Evolutionary conservation across 2,888 invertebrate species (phyloP).

Genomic region (Callyntrura sp.): DNA sequence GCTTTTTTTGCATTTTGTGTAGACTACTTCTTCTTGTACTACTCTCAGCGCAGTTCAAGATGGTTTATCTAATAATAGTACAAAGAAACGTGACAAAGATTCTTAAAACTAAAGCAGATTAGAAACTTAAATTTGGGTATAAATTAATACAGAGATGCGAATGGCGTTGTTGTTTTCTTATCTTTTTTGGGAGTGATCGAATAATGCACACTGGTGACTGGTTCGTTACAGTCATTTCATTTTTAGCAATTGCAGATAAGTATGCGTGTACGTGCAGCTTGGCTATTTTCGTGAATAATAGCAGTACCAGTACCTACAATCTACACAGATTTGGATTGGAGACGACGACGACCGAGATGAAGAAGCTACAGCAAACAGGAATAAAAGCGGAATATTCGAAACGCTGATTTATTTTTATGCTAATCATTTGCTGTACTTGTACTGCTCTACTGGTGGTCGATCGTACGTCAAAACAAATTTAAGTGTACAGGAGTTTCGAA

Average conservation of each 20-base stretch:
- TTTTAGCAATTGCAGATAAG: background rate
- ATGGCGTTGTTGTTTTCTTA: too few relatives aligned
- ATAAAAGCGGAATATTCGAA: conserved; percentile 2
- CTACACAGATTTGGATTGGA: background rate
- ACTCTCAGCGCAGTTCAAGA: background rate
- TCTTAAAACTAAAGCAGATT: too few relatives aligned
- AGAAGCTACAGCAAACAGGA: background rate
- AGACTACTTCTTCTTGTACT: too few relatives aligned
- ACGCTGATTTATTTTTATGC: background rate
- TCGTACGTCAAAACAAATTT: conserved; percentile 57
- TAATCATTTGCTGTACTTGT: conserved; percentile 34
- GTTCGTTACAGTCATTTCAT: background rate
- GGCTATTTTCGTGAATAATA: too few relatives aligned
- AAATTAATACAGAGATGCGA: background rate
- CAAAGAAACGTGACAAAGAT: too few relatives aligned
- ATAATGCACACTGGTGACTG: background rate
- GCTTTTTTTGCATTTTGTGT: background rate
- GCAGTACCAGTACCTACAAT: too few relatives aligned
- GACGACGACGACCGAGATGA: background rate
- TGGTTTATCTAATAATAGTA: background rate
- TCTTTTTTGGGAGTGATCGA: background rate
- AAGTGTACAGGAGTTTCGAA: conserved; percentile 2
- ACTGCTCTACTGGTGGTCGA: conserved; percentile 71
- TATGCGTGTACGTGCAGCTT: conserved; percentile 8
- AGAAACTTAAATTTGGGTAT: background rate